These are phyloP conservation scores for Polydrusus cervinus DNA, from an alignment of 2,888 invertebrate genomes.

Conservation along the genomic window DNA sequence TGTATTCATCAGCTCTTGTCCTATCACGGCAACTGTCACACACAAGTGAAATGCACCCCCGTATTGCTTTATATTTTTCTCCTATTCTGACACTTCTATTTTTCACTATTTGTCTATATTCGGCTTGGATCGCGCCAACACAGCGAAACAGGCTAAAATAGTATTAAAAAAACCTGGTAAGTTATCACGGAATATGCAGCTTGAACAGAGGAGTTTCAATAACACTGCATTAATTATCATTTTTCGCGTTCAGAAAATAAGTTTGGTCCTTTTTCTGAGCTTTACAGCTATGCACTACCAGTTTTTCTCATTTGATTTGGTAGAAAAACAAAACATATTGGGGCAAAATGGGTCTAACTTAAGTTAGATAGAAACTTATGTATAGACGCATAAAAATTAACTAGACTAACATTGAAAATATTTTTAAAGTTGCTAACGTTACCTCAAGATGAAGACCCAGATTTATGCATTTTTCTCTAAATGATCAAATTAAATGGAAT, in stretches of 20 bases:
- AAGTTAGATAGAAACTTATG: too few relatives aligned
- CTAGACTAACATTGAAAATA: too few relatives aligned
- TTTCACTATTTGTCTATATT: constrained; percentile 73
- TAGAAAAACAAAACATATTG: too few relatives aligned
- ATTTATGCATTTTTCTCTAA: too few relatives aligned
- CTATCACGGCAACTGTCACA: constrained; percentile 59
- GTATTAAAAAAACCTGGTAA: constrained; percentile 73
- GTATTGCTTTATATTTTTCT: constrained; percentile 71
- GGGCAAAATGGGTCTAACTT: neutral
- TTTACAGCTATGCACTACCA: constrained; percentile 29
- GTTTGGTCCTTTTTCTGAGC: constrained; percentile 21
- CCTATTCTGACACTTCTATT: constrained; percentile 74
- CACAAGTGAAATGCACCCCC: constrained; percentile 68
- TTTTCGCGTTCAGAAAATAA: constrained; percentile 42
- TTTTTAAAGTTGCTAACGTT: too few relatives aligned
- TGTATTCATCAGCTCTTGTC: constrained; percentile 39
- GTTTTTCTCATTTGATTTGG: neutral
- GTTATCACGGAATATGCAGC: constrained; percentile 72
- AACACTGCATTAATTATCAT: constrained; percentile 63
- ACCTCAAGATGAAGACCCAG: too few relatives aligned
- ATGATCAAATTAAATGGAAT: too few relatives aligned
- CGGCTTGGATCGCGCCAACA: constrained; percentile 72
- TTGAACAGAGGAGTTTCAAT: constrained; percentile 69
- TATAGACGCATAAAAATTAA: too few relatives aligned
- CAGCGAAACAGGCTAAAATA: constrained; percentile 73